phyloP scores from a whole-genome alignment of 1,140 invertebrate genomes.

The Drosophila arizonae region DNA sequence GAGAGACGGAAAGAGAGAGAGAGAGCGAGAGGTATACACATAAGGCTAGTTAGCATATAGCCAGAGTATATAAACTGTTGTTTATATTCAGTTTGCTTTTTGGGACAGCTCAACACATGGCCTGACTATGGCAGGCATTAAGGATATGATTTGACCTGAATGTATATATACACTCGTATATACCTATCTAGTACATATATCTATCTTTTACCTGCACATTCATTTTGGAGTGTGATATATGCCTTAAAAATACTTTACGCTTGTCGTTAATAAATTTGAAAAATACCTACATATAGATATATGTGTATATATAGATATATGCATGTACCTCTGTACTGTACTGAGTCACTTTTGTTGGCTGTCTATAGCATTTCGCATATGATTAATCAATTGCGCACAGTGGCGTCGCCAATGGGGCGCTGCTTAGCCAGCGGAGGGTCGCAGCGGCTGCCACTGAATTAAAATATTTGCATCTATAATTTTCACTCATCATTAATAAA shows the following conservation, averaged over 20 bases:
- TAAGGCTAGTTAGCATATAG: slow-evolving; percentile 20
- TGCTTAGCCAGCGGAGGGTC: not conserved
- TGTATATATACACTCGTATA: slow-evolving; percentile 25
- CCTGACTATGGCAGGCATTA: slow-evolving; percentile 9
- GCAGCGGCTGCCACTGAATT: slow-evolving; percentile 10
- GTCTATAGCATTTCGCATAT: slow-evolving; percentile 49
- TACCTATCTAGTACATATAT: slow-evolving; percentile 1
- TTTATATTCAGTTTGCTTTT: slow-evolving; percentile 7
- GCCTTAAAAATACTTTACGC: slow-evolving; percentile 70
- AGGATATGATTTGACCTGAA: slow-evolving; percentile 20
- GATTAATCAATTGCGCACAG: slow-evolving; percentile 51
- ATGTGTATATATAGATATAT: slow-evolving; percentile 29
- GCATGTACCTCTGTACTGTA: slow-evolving; percentile 15
- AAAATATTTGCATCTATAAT: slow-evolving; percentile 65
- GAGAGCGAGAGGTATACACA: not conserved
- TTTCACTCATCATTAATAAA: slow-evolving; percentile 79
- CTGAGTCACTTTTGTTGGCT: slow-evolving; percentile 42
- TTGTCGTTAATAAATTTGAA: slow-evolving; percentile 69
- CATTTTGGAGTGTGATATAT: slow-evolving; percentile 68
- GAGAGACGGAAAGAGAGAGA: slow-evolving; percentile 1
- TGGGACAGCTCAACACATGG: slow-evolving; percentile 31
- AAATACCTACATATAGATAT: slow-evolving; percentile 31
- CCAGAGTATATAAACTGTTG: slow-evolving; percentile 24
- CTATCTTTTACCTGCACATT: slow-evolving; percentile 25
- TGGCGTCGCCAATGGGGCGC: slow-evolving; percentile 24